Base-by-base conservation (phyloP, 1,140 invertebrate genomes). In the Danaus melanippus region DNA sequence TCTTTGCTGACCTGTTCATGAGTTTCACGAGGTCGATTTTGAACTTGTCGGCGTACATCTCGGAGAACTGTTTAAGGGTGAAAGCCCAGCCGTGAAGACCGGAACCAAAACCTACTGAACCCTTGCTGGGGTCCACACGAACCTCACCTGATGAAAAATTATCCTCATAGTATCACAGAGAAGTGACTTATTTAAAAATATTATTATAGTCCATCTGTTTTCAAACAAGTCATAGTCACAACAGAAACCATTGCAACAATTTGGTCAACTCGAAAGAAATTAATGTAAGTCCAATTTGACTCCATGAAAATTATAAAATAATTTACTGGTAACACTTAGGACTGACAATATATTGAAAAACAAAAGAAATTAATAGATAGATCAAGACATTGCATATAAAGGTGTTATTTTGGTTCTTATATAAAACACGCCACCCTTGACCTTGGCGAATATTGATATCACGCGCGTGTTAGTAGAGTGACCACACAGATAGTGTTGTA, bases 31-130 rank as follows among this genome's bases (percentile, higher is more conserved):
- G 92, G 84, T 98, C 96, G 73, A 99, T 98, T 87, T 97, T 97
- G 91, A 99, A 99, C 88, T 99, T 99, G 71, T 96, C 95, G 40
- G 97, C 93, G 84, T 99, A 99, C 93, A 99, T 98, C 87, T 99
- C 97, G 54, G 98, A 92, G 90, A 99, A 99, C 89, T 99, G 97
- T 89, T 99, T 99, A 43, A 99, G 90, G 50, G 98, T 99, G 86
- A 99, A 99, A 52, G 98, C 98, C 98, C 98, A 99, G 53, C 98
- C 98, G 84, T 99, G 98, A 50, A 99, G 94, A 78, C 95, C 98
- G 42, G 98, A 99, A 61, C 98, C 98, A 87, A 99, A 99, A 82
- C 98, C 98, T 63, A 99, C 98, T 61, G 97, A 99, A 77, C 98
- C 98, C 88, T 97, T 97, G 88, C 95, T 95, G 53, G 97, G 97